Evolutionary conservation across 2,888 invertebrate genomes (phyloP).

Genomic region (Mesochorus sp.): DNA sequence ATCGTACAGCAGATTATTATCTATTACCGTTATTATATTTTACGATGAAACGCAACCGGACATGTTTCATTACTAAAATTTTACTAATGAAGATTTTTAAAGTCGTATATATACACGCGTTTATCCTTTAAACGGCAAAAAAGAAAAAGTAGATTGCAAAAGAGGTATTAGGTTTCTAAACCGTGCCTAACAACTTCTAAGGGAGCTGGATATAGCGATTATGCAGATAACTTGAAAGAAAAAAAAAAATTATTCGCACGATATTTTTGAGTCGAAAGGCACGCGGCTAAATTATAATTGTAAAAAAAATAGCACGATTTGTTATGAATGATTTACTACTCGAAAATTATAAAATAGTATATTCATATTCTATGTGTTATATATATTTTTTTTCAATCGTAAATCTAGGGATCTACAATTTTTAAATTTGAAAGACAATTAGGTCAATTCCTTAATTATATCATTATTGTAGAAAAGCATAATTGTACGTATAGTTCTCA

Average conservation of each 20-base stretch:
- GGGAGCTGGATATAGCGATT: no score
- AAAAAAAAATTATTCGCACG: no score
- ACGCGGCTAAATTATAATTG: neutral
- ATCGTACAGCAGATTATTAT: neutral
- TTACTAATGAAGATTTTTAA: neutral
- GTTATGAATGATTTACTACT: no score
- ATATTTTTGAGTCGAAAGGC: no score
- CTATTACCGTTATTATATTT: neutral
- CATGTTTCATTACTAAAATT: conserved; percentile 23
- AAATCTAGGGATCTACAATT: no score
- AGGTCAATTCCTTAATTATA: neutral
- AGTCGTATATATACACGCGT: neutral
- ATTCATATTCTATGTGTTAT: no score
- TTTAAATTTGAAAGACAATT: neutral
- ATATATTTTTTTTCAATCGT: no score
- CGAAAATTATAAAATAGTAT: no score
- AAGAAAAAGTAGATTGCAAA: neutral
- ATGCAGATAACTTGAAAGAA: conserved; percentile 7
- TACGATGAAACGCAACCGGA: conserved; percentile 15
- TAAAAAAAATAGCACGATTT: neutral
- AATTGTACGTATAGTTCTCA: neutral
- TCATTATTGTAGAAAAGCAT: neutral
- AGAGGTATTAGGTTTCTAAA: no score
- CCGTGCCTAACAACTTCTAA: no score
- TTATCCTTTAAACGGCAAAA: neutral